Evolutionary conservation across 2,113 vertebrate species (phyloP).

Genomic region (Penelope pileata): DNA sequence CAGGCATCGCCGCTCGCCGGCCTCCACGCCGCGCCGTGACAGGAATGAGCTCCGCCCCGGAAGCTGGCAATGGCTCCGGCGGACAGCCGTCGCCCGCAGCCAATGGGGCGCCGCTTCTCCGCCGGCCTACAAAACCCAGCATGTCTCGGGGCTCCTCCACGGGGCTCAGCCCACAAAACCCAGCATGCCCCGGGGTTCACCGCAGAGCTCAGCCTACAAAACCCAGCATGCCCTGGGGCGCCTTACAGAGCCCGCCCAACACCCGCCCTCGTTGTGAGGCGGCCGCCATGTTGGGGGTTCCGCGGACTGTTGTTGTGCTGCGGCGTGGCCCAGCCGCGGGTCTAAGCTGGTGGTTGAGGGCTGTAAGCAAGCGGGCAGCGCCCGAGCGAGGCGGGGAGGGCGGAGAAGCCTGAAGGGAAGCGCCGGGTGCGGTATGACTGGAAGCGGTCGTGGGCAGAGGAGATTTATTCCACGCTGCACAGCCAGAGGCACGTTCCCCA

Average conservation of each 20-base stretch:
- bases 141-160: accelerated
- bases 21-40: background rate
- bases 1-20: background rate
- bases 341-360: no score
- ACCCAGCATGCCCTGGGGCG: background rate
- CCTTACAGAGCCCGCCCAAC: no score
- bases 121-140: background rate
- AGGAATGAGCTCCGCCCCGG: background rate
- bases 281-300: background rate
- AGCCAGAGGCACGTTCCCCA: background rate
- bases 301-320: no score
- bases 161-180: background rate
- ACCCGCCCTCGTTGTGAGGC: background rate
- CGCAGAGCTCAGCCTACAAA: background rate
- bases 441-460: accelerated
- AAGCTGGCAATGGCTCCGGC: background rate
- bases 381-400: background rate
- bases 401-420: background rate
- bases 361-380: background rate
- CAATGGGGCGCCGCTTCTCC: background rate
- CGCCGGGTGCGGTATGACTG: background rate
- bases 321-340: accelerated
- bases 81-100: background rate
- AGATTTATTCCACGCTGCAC: accelerated
- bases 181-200: background rate